Evolutionary conservation across 2,888 invertebrate species (phyloP), one percentile per base, ranked within the genome.

Genomic region (Frankliniella intonsa): DNA sequence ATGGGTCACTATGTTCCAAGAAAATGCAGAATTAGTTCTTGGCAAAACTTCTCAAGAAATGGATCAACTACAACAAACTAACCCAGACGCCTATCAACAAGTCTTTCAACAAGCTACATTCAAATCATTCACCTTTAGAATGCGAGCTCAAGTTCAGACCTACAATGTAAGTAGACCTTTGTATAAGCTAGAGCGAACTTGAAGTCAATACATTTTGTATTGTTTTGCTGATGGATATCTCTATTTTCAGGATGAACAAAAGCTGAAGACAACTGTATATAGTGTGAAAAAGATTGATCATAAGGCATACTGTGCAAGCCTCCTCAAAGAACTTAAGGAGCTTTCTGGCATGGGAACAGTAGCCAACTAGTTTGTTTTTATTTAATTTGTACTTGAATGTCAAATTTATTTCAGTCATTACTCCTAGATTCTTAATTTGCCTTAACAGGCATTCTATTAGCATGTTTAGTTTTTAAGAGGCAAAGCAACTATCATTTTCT

Each of bases 1-100:
- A 85, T 98, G 98, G 94, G 92, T 94, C 12, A 98, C 97, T 2
- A 93, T 95, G 84, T 99, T 99, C 89, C 95, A 93, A 86, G 94
- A 94, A 80, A 90, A 92, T 50, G 96, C 94, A 0, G 97, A 97
- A 87, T 90, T 91, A 82, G 88, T 98, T 84, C 87, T 98, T 38
- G 94, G 93, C 8, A 90, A 89, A 82, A 89, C 90, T 0, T 91
- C 96, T 0, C 92, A 94, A 69, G 94, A 95, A 85, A 89, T 98
- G 50, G 98, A 97, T 0, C 91, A 93, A 84, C 87, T 87, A 82
- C 87, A 83, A 55, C 83, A 88, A 55, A 85, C 87, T 5, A 91
- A 95, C 88, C 90, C 92, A 83, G 90, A 91, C 0, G 91, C 89
- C 9, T 94, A 93, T 86, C 89, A 92, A 81, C 90, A 91, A 76